Evolutionary conservation across 2,888 invertebrate genomes (phyloP).

Genomic region (Augochlorella aurata): DNA sequence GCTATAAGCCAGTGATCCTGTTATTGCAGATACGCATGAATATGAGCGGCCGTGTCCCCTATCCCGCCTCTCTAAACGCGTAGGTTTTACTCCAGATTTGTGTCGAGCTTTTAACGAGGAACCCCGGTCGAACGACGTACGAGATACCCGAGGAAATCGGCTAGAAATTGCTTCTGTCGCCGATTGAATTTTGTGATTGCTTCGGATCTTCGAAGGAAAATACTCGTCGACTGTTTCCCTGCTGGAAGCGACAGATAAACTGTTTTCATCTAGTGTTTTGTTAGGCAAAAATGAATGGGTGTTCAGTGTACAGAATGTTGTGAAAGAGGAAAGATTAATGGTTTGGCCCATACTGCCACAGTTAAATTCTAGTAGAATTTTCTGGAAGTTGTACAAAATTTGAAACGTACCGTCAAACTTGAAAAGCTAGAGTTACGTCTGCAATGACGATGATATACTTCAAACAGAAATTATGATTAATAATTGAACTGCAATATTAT

Average conservation of each 20-base stretch:
- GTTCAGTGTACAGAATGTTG: neutral
- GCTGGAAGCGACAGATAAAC: neutral
- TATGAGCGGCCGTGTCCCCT: constrained; percentile 48
- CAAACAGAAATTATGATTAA: too few relatives aligned
- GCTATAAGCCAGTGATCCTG: constrained; percentile 78
- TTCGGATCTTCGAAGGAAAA: neutral
- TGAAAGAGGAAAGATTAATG: neutral
- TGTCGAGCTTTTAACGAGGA: constrained; percentile 9
- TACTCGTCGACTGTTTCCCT: neutral
- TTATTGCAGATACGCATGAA: constrained; percentile 74
- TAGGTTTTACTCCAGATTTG: constrained; percentile 58
- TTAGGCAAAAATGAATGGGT: neutral
- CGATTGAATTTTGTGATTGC: neutral
- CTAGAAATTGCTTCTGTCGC: neutral
- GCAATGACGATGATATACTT: too few relatives aligned
- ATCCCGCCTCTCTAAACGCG: constrained; percentile 59
- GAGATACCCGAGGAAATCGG: neutral
- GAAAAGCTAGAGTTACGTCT: too few relatives aligned
- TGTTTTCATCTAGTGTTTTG: neutral
- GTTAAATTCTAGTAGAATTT: neutral
- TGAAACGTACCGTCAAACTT: too few relatives aligned
- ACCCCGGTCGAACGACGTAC: neutral
- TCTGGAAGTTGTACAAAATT: too few relatives aligned
- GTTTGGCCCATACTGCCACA: neutral
- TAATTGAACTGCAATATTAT: too few relatives aligned